Conservation (phyloP, 2,888 invertebrate species). For the Morpho helenor region DNA sequence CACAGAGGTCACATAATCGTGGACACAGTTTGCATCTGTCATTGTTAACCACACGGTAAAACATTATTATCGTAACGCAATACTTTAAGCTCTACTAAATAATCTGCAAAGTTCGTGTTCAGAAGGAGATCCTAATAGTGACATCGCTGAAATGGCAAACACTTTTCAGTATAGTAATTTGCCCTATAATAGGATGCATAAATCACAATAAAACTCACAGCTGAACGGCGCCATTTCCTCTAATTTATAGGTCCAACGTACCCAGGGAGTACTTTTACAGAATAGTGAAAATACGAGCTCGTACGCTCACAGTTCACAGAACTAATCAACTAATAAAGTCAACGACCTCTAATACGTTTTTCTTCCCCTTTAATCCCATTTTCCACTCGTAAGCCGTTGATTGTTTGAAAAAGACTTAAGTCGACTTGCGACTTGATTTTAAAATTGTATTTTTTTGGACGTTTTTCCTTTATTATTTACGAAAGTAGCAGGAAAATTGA, state of each 20-base stretch:
- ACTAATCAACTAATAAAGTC: conserved; percentile 13
- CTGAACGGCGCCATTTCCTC: conserved; percentile 46
- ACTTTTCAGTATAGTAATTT: conserved; percentile 55
- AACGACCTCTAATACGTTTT: conserved; percentile 3
- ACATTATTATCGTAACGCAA: no score
- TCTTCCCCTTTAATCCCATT: background rate
- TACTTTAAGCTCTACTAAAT: no score
- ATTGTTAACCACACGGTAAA: no score
- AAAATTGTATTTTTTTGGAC: no score
- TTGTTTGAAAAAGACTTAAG: background rate
- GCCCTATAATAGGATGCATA: conserved; percentile 59
- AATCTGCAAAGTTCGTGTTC: no score
- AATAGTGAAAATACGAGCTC: conserved; percentile 9
- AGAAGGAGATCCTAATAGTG: conserved; percentile 45
- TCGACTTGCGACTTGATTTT: background rate
- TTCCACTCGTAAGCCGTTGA: background rate
- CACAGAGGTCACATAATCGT: no score
- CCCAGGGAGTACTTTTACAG: conserved; percentile 16
- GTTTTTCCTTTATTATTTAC: no score
- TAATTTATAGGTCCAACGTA: conserved; percentile 47
- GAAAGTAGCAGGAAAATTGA: no score
- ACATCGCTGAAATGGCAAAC: conserved; percentile 46
- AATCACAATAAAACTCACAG: conserved; percentile 64
- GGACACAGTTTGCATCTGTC: no score
- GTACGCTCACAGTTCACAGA: conserved; percentile 10